These are phyloP conservation scores for Cataglyphis altisquamis DNA, from an alignment of 2,888 invertebrate species.

Conservation along the genomic window DNA sequence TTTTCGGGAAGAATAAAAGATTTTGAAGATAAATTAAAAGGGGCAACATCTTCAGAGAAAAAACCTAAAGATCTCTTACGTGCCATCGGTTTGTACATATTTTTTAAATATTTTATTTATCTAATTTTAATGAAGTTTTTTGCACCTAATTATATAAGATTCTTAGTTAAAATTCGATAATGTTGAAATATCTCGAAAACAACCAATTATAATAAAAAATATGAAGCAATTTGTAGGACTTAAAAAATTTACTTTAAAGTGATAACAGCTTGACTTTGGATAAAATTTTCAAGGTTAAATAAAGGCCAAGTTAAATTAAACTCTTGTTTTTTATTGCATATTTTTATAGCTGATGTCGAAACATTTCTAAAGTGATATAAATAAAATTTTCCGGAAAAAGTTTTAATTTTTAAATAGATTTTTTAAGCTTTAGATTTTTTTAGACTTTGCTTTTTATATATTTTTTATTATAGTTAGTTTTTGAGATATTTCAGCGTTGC, in stretches of 20 bases:
- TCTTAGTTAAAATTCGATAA: not conserved
- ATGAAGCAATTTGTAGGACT: not conserved
- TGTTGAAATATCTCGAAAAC: not conserved
- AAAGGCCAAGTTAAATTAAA: too few species aligned
- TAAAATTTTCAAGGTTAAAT: too few species aligned
- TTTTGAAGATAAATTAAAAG: conserved; percentile 93
- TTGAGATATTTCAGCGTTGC: not conserved
- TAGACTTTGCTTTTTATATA: not conserved
- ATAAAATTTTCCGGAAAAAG: too few species aligned
- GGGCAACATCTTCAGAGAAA: conserved; percentile 88
- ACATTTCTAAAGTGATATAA: too few species aligned
- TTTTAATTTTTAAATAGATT: not conserved
- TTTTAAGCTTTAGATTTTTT: not conserved
- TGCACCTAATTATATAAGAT: not conserved
- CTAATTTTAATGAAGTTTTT: not conserved
- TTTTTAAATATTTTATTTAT: not conserved
- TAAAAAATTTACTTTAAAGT: too few species aligned
- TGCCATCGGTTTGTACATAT: conserved; percentile 89
- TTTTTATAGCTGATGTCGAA: too few species aligned
- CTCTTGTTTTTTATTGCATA: too few species aligned
- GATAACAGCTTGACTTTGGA: too few species aligned
- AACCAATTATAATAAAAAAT: not conserved
- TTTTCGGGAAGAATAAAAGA: conserved; percentile 90
- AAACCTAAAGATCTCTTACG: conserved; percentile 95
- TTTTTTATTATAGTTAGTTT: not conserved